phyloP scores from a whole-genome alignment of 2,113 vertebrate species.

The Heterocephalus glaber region DNA sequence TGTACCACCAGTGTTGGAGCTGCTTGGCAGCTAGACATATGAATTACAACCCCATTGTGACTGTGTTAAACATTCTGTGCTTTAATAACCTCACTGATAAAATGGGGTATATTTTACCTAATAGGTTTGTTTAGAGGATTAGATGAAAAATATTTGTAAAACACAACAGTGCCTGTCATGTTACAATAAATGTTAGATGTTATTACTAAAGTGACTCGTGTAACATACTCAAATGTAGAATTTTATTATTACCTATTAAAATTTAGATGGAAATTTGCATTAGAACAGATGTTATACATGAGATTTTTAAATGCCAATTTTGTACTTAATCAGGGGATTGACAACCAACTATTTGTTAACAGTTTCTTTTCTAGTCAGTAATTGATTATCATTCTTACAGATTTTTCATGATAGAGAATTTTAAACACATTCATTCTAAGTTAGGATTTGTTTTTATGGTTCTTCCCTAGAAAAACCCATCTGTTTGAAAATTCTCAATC shows the following conservation, averaged over 20 bases:
- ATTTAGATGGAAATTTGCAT: constrained; percentile 48
- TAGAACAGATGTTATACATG: neutral
- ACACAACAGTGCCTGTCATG: neutral
- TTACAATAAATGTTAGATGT: constrained; percentile 14
- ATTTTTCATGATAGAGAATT: constrained; percentile 19
- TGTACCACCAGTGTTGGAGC: neutral
- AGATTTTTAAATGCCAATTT: constrained; percentile 42
- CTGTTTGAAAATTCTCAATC: constrained; percentile 41
- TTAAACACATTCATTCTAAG: constrained; percentile 20
- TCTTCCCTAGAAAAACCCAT: neutral
- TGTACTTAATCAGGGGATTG: constrained; percentile 32
- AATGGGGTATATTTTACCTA: neutral
- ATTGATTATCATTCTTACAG: constrained; percentile 29
- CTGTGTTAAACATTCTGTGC: neutral
- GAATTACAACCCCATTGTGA: neutral
- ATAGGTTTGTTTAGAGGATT: constrained; percentile 2
- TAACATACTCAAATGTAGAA: constrained; percentile 16
- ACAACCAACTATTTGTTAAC: constrained; percentile 9
- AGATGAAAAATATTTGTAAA: constrained; percentile 48
- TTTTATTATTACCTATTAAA: constrained; percentile 38
- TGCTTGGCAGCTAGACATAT: neutral
- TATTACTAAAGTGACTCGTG: constrained; percentile 17
- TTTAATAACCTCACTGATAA: constrained; percentile 49
- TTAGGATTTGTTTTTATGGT: constrained; percentile 54
- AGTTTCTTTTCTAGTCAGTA: constrained; percentile 32